Evolutionary conservation across 2,797 vertebrate genomes (phyloP).

Genomic region (Falco cherrug): DNA sequence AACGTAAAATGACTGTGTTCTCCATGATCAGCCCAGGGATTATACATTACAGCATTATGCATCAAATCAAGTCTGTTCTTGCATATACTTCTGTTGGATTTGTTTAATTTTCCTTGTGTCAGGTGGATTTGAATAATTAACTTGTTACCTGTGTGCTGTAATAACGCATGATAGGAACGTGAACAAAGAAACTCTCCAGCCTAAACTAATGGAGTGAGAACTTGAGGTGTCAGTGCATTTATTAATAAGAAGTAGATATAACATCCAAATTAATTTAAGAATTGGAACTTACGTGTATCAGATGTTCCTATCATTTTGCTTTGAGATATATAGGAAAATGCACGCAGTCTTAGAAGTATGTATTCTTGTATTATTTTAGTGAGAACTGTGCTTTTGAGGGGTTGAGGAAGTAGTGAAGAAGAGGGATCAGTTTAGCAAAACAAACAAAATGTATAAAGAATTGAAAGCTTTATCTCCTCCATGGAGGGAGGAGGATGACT

Average conservation of each 20-base stretch:
- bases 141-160: background rate
- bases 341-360: background rate
- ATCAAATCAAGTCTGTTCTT: background rate
- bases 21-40: background rate
- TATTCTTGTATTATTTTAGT: background rate
- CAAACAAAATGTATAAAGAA: background rate
- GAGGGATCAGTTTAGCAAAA: background rate
- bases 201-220: background rate
- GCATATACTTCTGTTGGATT: background rate
- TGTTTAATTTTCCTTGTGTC: background rate
- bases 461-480: background rate
- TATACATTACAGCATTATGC: background rate
- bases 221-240: background rate
- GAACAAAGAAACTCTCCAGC: background rate
- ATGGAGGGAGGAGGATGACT: background rate
- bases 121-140: background rate
- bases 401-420: background rate
- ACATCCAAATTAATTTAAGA: background rate
- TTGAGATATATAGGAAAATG: background rate
- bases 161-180: background rate
- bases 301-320: background rate
- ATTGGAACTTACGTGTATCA: background rate
- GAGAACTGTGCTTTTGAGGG: background rate
- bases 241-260: background rate
- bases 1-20: background rate